phyloP scores from a whole-genome alignment of 2,797 vertebrate species.

The Danio tinwini region DNA sequence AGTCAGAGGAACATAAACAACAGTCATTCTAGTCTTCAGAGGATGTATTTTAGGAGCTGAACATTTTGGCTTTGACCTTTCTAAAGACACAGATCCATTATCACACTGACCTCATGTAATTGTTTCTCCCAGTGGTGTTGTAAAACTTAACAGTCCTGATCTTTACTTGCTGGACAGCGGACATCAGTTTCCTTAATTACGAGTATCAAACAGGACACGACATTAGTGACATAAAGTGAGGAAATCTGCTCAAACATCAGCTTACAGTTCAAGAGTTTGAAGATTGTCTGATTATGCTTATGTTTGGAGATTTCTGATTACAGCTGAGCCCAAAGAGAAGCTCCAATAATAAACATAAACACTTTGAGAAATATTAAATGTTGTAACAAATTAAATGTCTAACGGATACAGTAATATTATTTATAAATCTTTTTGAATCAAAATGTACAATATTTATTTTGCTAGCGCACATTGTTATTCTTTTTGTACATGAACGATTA shows the following conservation, averaged over 20 bases:
- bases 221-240: conserved; percentile 21
- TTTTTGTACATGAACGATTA: too few species aligned
- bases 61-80: conserved; percentile 17
- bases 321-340: not conserved
- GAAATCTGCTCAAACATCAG: not conserved
- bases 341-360: not conserved
- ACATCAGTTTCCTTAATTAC: conserved; percentile 50
- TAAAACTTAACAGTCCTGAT: conserved; percentile 52
- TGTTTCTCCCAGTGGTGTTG: conserved; percentile 31
- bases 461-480: too few species aligned
- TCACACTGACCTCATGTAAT: conserved; percentile 41
- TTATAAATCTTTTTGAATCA: too few species aligned
- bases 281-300: not conserved
- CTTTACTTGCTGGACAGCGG: conserved; percentile 46
- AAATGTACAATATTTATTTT: too few species aligned
- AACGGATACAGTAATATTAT: too few species aligned
- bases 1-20: not conserved
- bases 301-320: not conserved
- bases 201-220: conserved; percentile 28
- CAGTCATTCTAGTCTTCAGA: not conserved
- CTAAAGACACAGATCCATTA: conserved; percentile 45
- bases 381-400: too few species aligned
- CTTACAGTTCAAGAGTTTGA: not conserved
- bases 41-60: conserved; percentile 14
- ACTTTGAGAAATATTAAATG: not conserved